Base-by-base conservation (phyloP, 2,797 vertebrate genomes). In the Aphelocoma californica region DNA sequence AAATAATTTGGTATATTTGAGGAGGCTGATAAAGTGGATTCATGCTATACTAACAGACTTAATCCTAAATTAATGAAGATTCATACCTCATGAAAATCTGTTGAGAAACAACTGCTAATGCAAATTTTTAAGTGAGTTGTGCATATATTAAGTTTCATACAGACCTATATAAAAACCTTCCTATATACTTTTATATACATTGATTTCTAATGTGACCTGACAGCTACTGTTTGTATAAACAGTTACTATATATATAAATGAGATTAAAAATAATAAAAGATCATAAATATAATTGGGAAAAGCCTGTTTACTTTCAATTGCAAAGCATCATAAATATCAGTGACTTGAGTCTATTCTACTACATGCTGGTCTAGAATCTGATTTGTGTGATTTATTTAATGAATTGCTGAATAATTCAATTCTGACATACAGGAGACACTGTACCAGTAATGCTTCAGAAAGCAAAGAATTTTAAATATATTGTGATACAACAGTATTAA, bases 331-430 rank as follows among this genome's bases (percentile, higher is more conserved):
- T 91, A 92, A 91, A 93, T 88, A 86, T 47, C 44, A 51, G 47
- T 48, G 84, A 62, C 65, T 53, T n/a, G 40, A 87, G 50, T 87
- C 50, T 74, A 38, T 94, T 89, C 61, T 92, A 28, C 56, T 86
- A 56, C 69, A 72, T 81, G 57, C 51, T 89, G 65, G 83, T 58
- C 61, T 88, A 81, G 58, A 86, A 78, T 91, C 44, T 61, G 38
- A 71, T 95, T 95, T 95, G 42, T 77, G 64, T 82, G 73, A 85
- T 92, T 62, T 50, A 87, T 80, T 94, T 93, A 83, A 92, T 92
- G 83, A 88, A 65, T 92, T 62, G 50, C n/a, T 81, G 61, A 88
- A 91, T 89, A 81, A 93, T 83, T 90, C 3, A 86, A 5, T 86
- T 90, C 47, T 90, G 42, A 95, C 88, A 72, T 72, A 87, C 2